These are phyloP conservation scores for Pegoplata infirma DNA, from an alignment of 2,888 invertebrate species.

Conservation along the genomic window DNA sequence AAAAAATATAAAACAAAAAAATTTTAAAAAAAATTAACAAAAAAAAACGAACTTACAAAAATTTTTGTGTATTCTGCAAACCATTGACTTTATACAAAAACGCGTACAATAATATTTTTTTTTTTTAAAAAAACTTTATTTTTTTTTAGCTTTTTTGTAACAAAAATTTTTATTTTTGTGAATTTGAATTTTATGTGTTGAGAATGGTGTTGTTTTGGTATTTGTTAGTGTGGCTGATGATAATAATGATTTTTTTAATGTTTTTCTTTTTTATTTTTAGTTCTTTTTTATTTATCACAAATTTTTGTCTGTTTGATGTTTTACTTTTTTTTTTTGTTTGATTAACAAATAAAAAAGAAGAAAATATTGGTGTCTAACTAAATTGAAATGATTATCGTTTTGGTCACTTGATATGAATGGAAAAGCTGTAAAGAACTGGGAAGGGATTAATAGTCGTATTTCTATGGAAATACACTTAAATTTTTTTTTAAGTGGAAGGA, in stretches of 20 bases:
- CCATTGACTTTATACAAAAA: conserved; percentile 53
- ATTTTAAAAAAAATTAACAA: conserved; percentile 22
- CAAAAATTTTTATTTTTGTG: neutral
- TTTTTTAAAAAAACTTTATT: conserved; percentile 23
- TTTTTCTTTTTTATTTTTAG: conserved; percentile 34
- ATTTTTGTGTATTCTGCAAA: conserved; percentile 40
- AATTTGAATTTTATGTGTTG: conserved; percentile 18
- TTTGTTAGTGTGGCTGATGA: conserved; percentile 49
- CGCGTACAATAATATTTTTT: conserved; percentile 60
- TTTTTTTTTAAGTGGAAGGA: too few relatives aligned
- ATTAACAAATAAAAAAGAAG: conserved; percentile 34
- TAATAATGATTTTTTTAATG: conserved; percentile 42
- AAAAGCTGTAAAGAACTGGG: conserved; percentile 22
- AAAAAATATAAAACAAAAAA: conserved; percentile 31
- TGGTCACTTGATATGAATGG: conserved; percentile 57
- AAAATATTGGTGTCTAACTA: conserved; percentile 63
- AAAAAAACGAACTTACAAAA: conserved; percentile 39
- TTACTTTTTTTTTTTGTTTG: conserved; percentile 62
- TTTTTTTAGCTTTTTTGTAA: conserved; percentile 9
- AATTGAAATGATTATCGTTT: conserved; percentile 66
- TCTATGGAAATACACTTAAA: too few relatives aligned
- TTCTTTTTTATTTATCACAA: too few relatives aligned
- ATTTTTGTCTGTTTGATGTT: conserved; percentile 60
- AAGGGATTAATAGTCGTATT: conserved; percentile 20
- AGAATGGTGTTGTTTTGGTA: conserved; percentile 65